These are phyloP conservation scores for Loriculus beryllinus DNA, from an alignment of 2,797 vertebrate genomes.

Conservation along the genomic window DNA sequence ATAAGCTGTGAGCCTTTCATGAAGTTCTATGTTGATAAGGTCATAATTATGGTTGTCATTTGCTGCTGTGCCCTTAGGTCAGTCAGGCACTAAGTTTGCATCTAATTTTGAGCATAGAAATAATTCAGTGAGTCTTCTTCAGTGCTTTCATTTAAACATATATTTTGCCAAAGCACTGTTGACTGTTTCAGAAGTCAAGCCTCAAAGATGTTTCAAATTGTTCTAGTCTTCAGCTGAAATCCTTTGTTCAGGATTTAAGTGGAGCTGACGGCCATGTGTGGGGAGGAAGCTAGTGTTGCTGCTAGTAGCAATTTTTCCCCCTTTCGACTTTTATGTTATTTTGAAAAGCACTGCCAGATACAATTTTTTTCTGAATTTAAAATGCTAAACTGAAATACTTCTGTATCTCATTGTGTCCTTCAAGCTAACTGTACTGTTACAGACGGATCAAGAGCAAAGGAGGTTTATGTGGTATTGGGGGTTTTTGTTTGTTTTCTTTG, in stretches of 20 bases:
- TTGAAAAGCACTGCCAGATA: neutral
- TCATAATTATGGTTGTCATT: slow-evolving; percentile 18
- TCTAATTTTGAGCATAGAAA: neutral
- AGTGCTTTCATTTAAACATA: neutral
- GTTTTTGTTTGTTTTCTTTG: neutral
- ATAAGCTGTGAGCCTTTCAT: neutral
- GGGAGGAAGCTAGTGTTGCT: neutral
- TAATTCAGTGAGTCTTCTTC: neutral
- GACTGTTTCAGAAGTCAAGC: neutral
- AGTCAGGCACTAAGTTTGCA: neutral
- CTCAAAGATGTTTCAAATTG: neutral
- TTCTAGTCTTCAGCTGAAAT: neutral
- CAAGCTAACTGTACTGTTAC: neutral
- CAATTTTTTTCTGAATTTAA: neutral
- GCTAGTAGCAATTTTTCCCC: neutral
- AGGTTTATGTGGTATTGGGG: neutral
- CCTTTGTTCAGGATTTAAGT: neutral
- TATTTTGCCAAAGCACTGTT: neutral
- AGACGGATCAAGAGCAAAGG: neutral
- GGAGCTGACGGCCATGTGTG: neutral
- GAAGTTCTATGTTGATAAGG: neutral
- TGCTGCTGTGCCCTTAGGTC: slow-evolving; percentile 34
- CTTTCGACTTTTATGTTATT: neutral
- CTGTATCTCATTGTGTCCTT: neutral
- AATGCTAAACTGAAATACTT: neutral